Evolutionary conservation across 1,140 invertebrate genomes (phyloP).

Genomic region (Zophobas morio): DNA sequence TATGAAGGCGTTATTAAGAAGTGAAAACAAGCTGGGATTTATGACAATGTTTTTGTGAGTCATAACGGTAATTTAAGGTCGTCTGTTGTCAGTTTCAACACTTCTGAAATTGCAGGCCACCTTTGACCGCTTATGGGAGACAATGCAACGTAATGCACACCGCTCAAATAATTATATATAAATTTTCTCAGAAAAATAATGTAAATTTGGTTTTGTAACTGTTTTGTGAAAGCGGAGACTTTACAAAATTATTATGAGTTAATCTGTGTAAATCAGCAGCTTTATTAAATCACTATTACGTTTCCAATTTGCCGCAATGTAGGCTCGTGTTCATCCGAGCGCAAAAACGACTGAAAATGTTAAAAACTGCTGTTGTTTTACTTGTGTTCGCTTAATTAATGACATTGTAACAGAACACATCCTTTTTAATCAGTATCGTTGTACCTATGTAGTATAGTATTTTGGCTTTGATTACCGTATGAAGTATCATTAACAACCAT

Average conservation of each 20-base stretch:
- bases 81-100: constrained; percentile 26
- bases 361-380: constrained; percentile 1
- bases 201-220: constrained; percentile 16
- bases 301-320: constrained; percentile 26
- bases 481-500: too few species aligned
- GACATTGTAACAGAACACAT: too few species aligned
- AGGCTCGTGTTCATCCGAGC: constrained; percentile 12
- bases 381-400: neutral
- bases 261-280: constrained; percentile 35
- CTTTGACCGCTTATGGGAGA: constrained; percentile 20
- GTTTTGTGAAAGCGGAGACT: constrained; percentile 14
- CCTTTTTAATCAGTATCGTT: too few species aligned
- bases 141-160: constrained; percentile 14
- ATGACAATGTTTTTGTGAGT: constrained; percentile 18
- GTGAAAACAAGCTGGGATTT: constrained; percentile 28
- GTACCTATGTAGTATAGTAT: too few species aligned
- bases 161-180: constrained; percentile 20
- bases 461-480: too few species aligned
- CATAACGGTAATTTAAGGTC: constrained; percentile 19
- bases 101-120: constrained; percentile 15
- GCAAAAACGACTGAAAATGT: constrained; percentile 18
- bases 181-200: constrained; percentile 19
- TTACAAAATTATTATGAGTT: constrained; percentile 42
- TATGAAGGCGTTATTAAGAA: constrained; percentile 14
- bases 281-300: constrained; percentile 31